These are phyloP conservation scores for Lithodes maja DNA, from an alignment of 2,888 invertebrate species.

Conservation along the genomic window DNA sequence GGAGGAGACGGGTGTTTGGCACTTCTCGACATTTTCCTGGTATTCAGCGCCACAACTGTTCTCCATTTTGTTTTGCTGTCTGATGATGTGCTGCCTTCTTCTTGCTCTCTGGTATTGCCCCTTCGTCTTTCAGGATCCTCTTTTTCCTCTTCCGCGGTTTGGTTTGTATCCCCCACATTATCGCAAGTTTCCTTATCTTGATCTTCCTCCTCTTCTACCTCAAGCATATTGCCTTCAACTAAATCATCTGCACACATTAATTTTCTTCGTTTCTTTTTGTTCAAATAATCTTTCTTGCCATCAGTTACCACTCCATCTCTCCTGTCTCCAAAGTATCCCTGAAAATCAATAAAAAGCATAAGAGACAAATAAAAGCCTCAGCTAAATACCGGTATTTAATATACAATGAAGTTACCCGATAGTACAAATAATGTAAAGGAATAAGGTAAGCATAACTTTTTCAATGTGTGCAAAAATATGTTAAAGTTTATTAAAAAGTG, in stretches of 20 bases:
- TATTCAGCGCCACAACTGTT: not conserved
- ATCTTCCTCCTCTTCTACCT: not conserved
- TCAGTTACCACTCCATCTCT: not conserved
- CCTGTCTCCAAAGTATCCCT: slow-evolving; percentile 42
- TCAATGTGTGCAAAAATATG: no score
- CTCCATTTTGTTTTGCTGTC: not conserved
- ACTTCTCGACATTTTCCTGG: not conserved
- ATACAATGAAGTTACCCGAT: not conserved
- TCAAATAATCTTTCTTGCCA: not conserved
- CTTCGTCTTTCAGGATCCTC: not conserved
- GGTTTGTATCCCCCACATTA: not conserved
- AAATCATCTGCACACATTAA: slow-evolving; percentile 15
- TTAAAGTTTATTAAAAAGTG: no score
- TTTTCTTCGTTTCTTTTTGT: slow-evolving; percentile 29
- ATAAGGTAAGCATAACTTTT: no score
- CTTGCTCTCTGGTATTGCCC: not conserved
- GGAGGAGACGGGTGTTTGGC: not conserved
- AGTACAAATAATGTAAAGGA: no score
- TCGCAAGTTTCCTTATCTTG: not conserved
- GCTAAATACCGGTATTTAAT: not conserved
- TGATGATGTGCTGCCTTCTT: not conserved
- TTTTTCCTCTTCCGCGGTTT: not conserved
- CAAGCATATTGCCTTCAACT: not conserved
- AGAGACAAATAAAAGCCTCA: no score
- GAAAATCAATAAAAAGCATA: not conserved